Evolutionary conservation across 1,140 invertebrate species (phyloP), one percentile per base, ranked within the genome.

Genomic region (Gonioctena quinquepunctata): DNA sequence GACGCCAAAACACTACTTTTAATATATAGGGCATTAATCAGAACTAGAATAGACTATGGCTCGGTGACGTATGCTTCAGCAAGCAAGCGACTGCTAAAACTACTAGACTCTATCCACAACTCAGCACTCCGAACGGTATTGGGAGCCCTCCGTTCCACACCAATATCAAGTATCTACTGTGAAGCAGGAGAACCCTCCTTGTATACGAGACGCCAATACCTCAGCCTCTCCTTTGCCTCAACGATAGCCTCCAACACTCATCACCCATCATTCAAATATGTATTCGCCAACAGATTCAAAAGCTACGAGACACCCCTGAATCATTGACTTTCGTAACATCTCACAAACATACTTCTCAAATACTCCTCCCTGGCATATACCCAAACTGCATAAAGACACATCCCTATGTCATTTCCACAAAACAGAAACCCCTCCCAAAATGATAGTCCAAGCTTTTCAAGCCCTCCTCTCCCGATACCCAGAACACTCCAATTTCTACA

Each of bases 111-210:
- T 11, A 33, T 69, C n/a, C 68, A 69, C 21, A 64, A 54, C 11
- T 18, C 49, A 18, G 25, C 48, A 7, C 21, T 64, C n/a, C n/a
- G n/a, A n/a, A n/a, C n/a, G n/a, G n/a, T n/a, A n/a, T 16, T 69
- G 16, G 68, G 68, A 64, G 61, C 68, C 11, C 62, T 49, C 23
- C 21, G 59, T 7, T 56, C 68, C n/a, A 64, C 48, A 13, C 68
- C 68, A 4, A 25, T 54, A 6, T 4, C 42, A 64, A 54, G 48
- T 25, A 19, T 71, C 16, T 23, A 71, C 18, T 33, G 28, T 27
- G 21, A 59, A 18, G 27, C 23, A 18, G 26, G 62, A 60, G 52
- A 66, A 54, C 52, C 52, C 11, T 7, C 63, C 28, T 61, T 70
- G 27, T 22, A 56, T 33, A 5, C 28, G n/a, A 57, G 65, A 60